A percentile compares a stretch with the other conserved stretches of the same genome.
These are phyloP conservation scores for Tupaia tana DNA, from an alignment of 2,113 vertebrate species.

Conservation along the genomic window DNA sequence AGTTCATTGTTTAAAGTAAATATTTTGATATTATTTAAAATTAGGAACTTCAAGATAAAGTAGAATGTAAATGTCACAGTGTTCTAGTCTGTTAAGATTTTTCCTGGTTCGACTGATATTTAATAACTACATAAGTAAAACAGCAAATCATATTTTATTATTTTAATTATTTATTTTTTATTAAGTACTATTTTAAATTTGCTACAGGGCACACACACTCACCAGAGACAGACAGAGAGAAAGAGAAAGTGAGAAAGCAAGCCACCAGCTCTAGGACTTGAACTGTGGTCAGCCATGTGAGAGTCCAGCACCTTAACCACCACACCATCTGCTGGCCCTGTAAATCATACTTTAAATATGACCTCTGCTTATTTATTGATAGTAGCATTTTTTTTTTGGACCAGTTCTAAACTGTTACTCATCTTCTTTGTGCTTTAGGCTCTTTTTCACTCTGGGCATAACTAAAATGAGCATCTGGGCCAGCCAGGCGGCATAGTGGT, in stretches of 20 bases:
- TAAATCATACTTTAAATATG: not conserved
- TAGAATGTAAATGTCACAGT: not conserved
- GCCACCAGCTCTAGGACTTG: too few relatives aligned
- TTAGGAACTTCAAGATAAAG: slow-evolving; percentile 1
- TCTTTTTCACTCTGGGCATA: not conserved
- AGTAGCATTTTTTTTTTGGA: not conserved
- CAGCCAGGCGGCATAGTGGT: too few relatives aligned
- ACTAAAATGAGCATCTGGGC: not conserved
- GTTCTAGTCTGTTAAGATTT: not conserved
- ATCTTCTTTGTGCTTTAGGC: not conserved
- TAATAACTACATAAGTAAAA: not conserved
- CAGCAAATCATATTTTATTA: not conserved
- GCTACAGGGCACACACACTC: too few relatives aligned
- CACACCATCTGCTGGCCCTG: too few relatives aligned
- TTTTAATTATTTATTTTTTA: too few relatives aligned
- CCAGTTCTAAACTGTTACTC: not conserved
- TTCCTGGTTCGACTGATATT: not conserved
- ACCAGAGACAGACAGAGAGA: too few relatives aligned
- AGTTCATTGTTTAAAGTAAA: not conserved
- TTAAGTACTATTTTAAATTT: too few relatives aligned
- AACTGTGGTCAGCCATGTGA: too few relatives aligned
- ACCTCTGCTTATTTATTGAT: not conserved
- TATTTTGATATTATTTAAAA: not conserved
- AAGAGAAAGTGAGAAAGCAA: too few relatives aligned
- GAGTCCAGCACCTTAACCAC: too few relatives aligned